A percentile compares a stretch with the other conserved stretches of the same genome.
Evolutionary conservation across 2,888 invertebrate species (phyloP).

Genomic region (Drosophila flavopinicola): DNA sequence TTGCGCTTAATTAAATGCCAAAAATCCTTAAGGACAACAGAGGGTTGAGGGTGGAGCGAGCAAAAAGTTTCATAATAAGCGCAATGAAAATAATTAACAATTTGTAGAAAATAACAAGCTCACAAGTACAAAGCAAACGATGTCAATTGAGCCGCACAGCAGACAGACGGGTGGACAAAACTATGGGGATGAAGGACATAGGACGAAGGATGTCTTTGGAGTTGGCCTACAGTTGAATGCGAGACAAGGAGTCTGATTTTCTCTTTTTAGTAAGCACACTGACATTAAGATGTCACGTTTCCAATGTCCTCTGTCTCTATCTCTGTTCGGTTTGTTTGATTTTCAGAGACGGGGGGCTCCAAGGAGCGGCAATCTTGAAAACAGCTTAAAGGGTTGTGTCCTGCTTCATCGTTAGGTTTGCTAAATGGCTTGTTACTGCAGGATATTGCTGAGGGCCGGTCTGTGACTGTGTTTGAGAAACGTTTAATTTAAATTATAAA

Average conservation of each 20-base stretch:
- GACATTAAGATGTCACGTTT: slow-evolving; percentile 59
- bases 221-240: slow-evolving; percentile 18
- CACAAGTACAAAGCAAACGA: slow-evolving; percentile 58
- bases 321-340: slow-evolving; percentile 43
- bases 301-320: slow-evolving; percentile 34
- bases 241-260: slow-evolving; percentile 11
- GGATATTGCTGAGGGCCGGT: neutral
- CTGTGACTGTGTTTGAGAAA: slow-evolving; percentile 18
- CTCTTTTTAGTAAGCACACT: slow-evolving; percentile 13
- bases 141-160: slow-evolving; percentile 57
- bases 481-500: slow-evolving; percentile 71
- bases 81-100: slow-evolving; percentile 79
- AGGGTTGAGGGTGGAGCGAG: neutral
- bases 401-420: slow-evolving; percentile 24
- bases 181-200: slow-evolving; percentile 33
- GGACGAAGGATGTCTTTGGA: slow-evolving; percentile 15
- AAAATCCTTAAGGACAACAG: slow-evolving; percentile 72
- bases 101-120: slow-evolving; percentile 70
- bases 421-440: slow-evolving; percentile 38
- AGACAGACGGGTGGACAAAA: slow-evolving; percentile 25
- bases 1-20: slow-evolving; percentile 80
- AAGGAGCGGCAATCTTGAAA: slow-evolving; percentile 29
- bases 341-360: slow-evolving; percentile 2
- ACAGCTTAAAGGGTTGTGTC: slow-evolving; percentile 55
- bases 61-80: slow-evolving; percentile 71